phyloP scores from a whole-genome alignment of 1,140 invertebrate genomes.

The Lasaia peninsularis region DNA sequence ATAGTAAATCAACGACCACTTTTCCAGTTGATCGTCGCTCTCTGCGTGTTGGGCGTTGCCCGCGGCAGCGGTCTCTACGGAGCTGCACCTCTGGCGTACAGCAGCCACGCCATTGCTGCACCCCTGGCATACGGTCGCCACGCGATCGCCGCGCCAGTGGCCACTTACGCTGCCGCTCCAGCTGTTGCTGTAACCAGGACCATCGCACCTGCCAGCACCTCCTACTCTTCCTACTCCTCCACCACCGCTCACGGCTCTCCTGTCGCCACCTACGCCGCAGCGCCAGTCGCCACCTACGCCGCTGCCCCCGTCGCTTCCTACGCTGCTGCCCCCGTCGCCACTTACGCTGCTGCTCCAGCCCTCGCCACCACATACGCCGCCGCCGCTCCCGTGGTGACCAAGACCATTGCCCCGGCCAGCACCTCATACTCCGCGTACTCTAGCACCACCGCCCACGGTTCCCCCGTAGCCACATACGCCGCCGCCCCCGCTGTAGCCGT shows the following conservation, averaged over 20 bases:
- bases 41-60: slow-evolving; percentile 31
- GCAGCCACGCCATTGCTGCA: slow-evolving; percentile 26
- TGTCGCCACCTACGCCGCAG: slow-evolving; percentile 30
- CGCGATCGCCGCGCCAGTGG: not conserved
- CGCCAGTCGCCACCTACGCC: slow-evolving; percentile 26
- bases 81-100: slow-evolving; percentile 28
- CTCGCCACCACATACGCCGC: slow-evolving; percentile 28
- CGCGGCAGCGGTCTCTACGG: slow-evolving; percentile 27
- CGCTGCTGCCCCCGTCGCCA: slow-evolving; percentile 27
- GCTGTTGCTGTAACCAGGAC: slow-evolving; percentile 34
- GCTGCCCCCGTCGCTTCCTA: slow-evolving; percentile 29
- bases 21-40: slow-evolving; percentile 32
- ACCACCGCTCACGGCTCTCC: slow-evolving; percentile 35
- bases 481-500: slow-evolving; percentile 32
- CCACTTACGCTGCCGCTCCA: slow-evolving; percentile 26
- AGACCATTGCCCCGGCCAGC: slow-evolving; percentile 40
- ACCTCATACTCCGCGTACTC: slow-evolving; percentile 46
- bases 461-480: slow-evolving; percentile 37
- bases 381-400: slow-evolving; percentile 36
- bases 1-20: no score
- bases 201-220: slow-evolving; percentile 37
- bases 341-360: slow-evolving; percentile 37
- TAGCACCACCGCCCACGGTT: slow-evolving; percentile 41
- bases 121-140: slow-evolving; percentile 29
- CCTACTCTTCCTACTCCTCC: slow-evolving; percentile 42